Base-by-base conservation (phyloP, 2,113 vertebrate species). In the Cynocephalus volans region DNA sequence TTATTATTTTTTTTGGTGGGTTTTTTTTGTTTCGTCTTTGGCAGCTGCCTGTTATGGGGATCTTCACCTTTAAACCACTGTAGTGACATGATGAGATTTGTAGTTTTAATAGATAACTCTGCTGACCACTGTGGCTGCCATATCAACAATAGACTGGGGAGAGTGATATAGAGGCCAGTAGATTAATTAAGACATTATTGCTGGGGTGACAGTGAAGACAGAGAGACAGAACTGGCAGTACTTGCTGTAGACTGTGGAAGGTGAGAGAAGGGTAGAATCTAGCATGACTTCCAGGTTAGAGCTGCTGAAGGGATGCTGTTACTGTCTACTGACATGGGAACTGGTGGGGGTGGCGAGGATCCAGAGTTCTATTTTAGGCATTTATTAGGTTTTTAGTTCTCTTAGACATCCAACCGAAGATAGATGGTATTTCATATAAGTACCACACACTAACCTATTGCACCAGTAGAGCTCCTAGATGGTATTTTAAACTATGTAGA, bases 271-370 rank as follows among this genome's bases (percentile, higher is more conserved):
- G 41, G 62, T n/a, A 77, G 33, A 60, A 2, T 36, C n/a, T 23
- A 58, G 45, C 58, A 10, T 2, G 8, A 62, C 28, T 54, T 26
- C 65, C 48, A 6, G 33, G 56, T 91, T 13, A 48, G 84, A 80
- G 79, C 52, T 60, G 48, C 17, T 31, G 21, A 31, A 45, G 45
- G 56, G 56, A 62, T 36, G 70, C 64, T 18, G 77, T 33, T 48
- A 45, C n/a, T 1, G 0, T 21, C 15, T n/a, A 13, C 64, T 36
- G 77, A 54, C 28, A 7, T 0, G 9, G 48, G 31, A 33, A 4
- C 70, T n/a, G 8, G 56, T 17, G 41, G 18, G 21, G 21, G 8
- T 13, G 28, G 76, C 54, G 21, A 19, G 36, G 79, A 24, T 60
- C 75, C 21, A 36, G 52, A 81, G 52, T 48, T 64, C 8, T 23